Evolutionary conservation across 2,797 vertebrate genomes (phyloP).

Genomic region (Sylvilagus floridanus): DNA sequence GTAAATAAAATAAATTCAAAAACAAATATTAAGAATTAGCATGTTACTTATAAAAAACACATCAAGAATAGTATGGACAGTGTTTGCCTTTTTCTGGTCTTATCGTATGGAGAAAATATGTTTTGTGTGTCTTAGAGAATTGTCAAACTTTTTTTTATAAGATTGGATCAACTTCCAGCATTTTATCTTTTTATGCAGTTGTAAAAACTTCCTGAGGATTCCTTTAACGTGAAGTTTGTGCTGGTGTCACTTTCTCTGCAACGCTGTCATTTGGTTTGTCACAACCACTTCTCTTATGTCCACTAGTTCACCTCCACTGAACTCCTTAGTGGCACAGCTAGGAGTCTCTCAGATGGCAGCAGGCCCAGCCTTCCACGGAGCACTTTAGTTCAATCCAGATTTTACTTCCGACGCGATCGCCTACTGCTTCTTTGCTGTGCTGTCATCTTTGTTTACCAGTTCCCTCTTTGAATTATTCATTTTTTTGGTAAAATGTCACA

Average conservation of each 20-base stretch:
- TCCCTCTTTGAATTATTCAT: neutral
- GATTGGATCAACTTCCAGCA: neutral
- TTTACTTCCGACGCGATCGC: neutral
- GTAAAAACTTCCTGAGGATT: neutral
- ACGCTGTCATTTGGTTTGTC: neutral
- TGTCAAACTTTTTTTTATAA: neutral
- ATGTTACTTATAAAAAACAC: neutral
- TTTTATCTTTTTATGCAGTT: neutral
- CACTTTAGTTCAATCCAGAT: neutral
- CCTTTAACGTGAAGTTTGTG: neutral
- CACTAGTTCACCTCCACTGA: neutral
- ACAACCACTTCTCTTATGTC: neutral
- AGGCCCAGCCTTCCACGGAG: accelerated
- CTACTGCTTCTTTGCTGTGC: neutral
- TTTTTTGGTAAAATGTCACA: neutral
- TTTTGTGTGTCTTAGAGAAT: neutral
- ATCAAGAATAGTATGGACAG: neutral
- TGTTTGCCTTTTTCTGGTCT: neutral
- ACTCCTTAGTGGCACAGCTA: too few relatives aligned
- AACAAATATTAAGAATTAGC: too few relatives aligned
- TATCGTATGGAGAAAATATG: neutral
- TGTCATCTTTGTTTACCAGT: neutral
- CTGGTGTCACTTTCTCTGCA: neutral
- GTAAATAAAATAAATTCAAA: too few relatives aligned
- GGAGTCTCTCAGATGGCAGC: accelerated